phyloP scores from a whole-genome alignment of 2,888 invertebrate species.

The Muschampia plurimacula region DNA sequence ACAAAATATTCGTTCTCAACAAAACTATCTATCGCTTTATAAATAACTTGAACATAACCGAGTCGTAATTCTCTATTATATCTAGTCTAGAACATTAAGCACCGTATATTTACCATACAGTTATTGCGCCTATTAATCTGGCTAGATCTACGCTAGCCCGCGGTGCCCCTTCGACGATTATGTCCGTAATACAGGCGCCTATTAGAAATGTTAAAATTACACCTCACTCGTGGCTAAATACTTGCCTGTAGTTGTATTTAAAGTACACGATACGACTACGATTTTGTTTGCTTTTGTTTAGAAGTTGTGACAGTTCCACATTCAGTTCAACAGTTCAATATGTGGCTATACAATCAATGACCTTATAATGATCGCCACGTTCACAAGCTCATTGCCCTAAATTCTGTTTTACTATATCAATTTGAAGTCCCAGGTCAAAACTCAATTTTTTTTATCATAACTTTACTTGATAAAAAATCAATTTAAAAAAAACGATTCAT shows the following conservation, averaged over 20 bases:
- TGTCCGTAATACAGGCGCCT: conserved; percentile 53
- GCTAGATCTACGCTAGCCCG: conserved; percentile 35
- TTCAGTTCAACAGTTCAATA: no score
- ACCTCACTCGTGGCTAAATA: conserved; percentile 56
- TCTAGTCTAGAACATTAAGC: conserved; percentile 13
- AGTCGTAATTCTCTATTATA: conserved; percentile 24
- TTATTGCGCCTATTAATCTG: conserved; percentile 34
- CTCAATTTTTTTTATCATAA: no score
- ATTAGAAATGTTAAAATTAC: conserved; percentile 67
- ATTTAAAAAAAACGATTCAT: no score
- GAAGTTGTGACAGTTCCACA: background rate
- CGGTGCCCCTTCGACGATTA: conserved; percentile 36
- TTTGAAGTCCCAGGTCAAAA: no score
- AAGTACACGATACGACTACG: conserved; percentile 41
- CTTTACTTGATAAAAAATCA: no score
- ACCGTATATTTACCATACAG: conserved; percentile 37
- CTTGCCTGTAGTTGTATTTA: conserved; percentile 38
- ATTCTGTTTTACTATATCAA: no score
- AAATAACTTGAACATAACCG: background rate
- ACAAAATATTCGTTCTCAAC: no score
- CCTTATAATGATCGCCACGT: no score
- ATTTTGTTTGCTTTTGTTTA: conserved; percentile 2
- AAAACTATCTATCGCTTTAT: background rate
- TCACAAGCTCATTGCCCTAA: no score
- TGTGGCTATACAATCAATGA: no score